Evolutionary conservation across 1,140 invertebrate genomes (phyloP).

Genomic region (Drosophila mauritiana): DNA sequence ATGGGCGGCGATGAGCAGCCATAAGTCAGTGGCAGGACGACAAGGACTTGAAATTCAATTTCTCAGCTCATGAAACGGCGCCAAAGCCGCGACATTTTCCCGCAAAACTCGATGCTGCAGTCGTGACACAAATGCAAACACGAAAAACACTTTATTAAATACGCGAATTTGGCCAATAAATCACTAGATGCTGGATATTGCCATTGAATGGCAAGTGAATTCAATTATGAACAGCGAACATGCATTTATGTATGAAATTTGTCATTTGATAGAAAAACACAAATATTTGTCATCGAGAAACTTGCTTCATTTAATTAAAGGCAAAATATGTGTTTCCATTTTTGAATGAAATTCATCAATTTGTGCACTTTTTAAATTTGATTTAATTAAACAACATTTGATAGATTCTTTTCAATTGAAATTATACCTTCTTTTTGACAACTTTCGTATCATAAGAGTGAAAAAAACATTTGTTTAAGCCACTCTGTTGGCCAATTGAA

Average conservation of each 20-base stretch:
- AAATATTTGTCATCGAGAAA: neutral
- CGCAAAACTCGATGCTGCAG: slow-evolving; percentile 3
- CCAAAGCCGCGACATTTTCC: slow-evolving; percentile 56
- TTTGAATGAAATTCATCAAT: neutral
- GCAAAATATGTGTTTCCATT: too few species aligned
- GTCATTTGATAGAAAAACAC: neutral
- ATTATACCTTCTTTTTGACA: too few species aligned
- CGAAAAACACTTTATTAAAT: slow-evolving; percentile 7
- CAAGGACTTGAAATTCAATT: slow-evolving; percentile 71
- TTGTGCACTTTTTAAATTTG: too few species aligned
- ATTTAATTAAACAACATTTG: too few species aligned
- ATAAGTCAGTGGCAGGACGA: slow-evolving; percentile 59
- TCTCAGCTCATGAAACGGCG: slow-evolving; percentile 70
- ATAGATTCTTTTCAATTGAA: too few species aligned
- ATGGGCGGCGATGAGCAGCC: slow-evolving; percentile 1
- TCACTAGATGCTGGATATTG: neutral
- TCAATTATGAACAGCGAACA: slow-evolving; percentile 1
- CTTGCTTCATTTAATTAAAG: neutral
- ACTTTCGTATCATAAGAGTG: too few species aligned
- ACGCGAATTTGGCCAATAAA: slow-evolving; percentile 2
- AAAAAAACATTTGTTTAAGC: neutral
- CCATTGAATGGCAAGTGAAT: neutral
- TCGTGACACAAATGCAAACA: slow-evolving; percentile 12
- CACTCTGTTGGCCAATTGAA: slow-evolving; percentile 1
- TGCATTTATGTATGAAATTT: neutral